phyloP scores from a whole-genome alignment of 2,113 vertebrate species.

The Calyptomena viridis region DNA sequence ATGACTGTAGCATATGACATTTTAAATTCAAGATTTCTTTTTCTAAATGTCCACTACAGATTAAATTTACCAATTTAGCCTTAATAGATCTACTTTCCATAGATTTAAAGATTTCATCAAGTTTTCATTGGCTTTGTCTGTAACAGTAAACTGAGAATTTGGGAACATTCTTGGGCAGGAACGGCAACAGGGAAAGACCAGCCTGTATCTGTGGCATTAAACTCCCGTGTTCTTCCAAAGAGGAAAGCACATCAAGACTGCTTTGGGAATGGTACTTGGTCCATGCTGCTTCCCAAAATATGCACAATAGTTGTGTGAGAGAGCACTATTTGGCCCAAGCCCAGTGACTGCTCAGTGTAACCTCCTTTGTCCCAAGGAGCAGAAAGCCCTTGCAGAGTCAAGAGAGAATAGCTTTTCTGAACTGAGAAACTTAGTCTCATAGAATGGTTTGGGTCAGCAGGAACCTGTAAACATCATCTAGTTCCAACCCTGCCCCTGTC shows the following conservation, averaged over 20 bases:
- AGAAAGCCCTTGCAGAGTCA: neutral
- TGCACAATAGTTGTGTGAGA: neutral
- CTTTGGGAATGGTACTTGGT: neutral
- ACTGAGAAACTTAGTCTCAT: neutral
- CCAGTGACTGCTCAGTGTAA: neutral
- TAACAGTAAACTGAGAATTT: neutral
- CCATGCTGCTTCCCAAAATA: rapidly evolving
- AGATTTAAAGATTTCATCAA: neutral
- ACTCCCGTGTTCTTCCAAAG: neutral
- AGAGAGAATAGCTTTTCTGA: neutral
- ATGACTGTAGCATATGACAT: neutral
- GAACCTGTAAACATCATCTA: neutral
- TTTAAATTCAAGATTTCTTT: neutral
- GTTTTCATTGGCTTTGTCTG: neutral
- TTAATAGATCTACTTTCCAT: conserved; percentile 2
- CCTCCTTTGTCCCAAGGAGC: neutral
- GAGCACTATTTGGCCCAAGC: neutral
- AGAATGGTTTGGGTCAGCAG: neutral
- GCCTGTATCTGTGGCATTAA: neutral
- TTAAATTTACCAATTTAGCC: conserved; percentile 12
- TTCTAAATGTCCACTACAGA: conserved; percentile 37
- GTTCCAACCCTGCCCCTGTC: neutral
- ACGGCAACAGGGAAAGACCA: neutral
- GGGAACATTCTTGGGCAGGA: neutral
- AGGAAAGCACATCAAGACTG: neutral